Evolutionary conservation across 2,888 invertebrate species (phyloP).

Genomic region (Cancer borealis): DNA sequence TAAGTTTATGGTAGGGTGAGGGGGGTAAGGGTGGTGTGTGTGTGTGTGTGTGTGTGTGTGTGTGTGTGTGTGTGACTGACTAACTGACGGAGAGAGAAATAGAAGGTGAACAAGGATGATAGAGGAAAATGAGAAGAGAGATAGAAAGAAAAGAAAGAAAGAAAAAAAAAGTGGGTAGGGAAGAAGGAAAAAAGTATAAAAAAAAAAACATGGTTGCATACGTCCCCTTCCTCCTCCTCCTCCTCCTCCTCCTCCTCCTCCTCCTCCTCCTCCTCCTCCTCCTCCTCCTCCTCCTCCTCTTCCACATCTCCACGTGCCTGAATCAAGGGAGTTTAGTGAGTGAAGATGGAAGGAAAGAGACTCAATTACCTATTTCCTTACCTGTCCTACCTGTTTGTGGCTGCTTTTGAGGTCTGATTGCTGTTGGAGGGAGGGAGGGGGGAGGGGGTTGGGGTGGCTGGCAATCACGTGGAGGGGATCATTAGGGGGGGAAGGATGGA

Average conservation of each 20-base stretch:
- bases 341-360: neutral
- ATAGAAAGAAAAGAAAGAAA: neutral
- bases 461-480: constrained; percentile 2
- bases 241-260: neutral
- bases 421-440: neutral
- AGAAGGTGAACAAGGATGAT: neutral
- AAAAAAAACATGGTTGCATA: neutral
- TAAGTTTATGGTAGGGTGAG: neutral
- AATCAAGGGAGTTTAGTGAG: neutral
- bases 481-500: neutral
- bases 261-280: neutral
- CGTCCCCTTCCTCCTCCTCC: neutral
- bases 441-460: neutral
- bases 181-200: neutral
- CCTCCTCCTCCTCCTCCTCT: neutral
- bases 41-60: constrained; percentile 2
- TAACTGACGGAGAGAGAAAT: neutral
- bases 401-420: neutral
- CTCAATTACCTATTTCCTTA: neutral
- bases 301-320: neutral
- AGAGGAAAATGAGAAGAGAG: neutral
- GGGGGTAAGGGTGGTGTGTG: neutral
- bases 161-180: neutral
- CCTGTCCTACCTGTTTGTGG: neutral
- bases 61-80: neutral